Base-by-base conservation (phyloP, 2,888 invertebrate genomes). In the Apamea epomidion region DNA sequence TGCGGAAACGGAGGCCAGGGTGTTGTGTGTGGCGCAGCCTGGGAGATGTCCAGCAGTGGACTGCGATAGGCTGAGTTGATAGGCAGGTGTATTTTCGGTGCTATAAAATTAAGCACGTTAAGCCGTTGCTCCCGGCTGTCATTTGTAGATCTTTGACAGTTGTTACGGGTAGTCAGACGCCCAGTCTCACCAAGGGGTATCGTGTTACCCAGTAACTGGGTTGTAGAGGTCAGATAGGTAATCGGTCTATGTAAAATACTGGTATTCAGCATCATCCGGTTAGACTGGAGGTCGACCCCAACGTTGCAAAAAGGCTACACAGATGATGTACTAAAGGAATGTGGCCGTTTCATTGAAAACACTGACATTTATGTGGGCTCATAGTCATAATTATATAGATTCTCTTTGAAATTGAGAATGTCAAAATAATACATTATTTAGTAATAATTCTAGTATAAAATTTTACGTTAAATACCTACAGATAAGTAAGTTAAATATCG, bases 361-460 rank as follows among this genome's bases (percentile, higher is more conserved):
- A 14, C 5, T n/a, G 32, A 32, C 45, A 25, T 18, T 51, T 42
- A 0, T 10, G 21, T 58, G 3, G 2, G 21, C 3, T 25, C 58
- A 12, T 58, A 25, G 12, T 42, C 25, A 12, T 42, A 12, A 48
- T 16, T n/a, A 12, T 1, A 51, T 16, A 16, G 1, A 32, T 32
- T 29, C 16, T 5, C 45, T 58, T 60, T 54, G 21, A 48, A 62
- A 37, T 37, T 12, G 5, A 6, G 62, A 76, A 62, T 64, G 42
- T 21, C 48, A 64, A 54, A 64, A 76, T 64, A 14, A 10, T 65
- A 77, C 77, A 78, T 45, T 3, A 54, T 78, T 77, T 32, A 32
- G 12, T 16, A 10, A 58, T 21, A 16, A 5, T 45, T 54, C n/a
- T 32, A 32, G 32, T 2, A 77, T 25, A 42, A 51, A 64, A 51